Conservation (phyloP, 2,797 vertebrate species). For the Rhyacichthys aspro region DNA sequence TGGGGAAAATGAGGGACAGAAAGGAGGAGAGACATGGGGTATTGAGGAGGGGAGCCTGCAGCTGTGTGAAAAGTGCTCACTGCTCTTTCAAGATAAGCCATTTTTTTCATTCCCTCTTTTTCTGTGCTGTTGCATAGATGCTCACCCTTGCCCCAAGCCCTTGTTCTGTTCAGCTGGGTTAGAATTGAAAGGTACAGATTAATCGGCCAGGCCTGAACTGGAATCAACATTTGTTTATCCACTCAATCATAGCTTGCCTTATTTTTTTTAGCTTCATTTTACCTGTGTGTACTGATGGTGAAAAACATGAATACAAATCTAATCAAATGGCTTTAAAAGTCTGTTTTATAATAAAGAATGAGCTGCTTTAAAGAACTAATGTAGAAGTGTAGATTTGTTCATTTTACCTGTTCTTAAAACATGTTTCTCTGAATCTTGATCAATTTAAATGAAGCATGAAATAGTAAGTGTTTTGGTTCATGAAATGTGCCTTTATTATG, state of each 20-base stretch:
- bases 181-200: conserved; percentile 66
- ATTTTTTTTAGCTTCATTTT: conserved; percentile 13
- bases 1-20: conserved; percentile 54
- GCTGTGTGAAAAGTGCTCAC: conserved; percentile 81
- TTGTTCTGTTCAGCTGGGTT: conserved; percentile 72
- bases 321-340: no score
- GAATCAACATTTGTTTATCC: conserved; percentile 69
- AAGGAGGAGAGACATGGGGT: conserved; percentile 55
- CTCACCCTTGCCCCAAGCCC: conserved; percentile 70
- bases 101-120: conserved; percentile 54
- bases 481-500: no score
- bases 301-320: no score
- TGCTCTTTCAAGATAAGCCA: conserved; percentile 82
- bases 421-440: no score
- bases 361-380: no score
- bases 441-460: no score
- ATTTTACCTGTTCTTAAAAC: no score
- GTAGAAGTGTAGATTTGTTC: no score
- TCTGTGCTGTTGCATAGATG: conserved; percentile 58
- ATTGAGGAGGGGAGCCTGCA: conserved; percentile 67
- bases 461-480: no score
- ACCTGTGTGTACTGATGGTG: not conserved
- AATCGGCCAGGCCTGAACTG: conserved; percentile 64
- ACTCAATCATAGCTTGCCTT: conserved; percentile 21
- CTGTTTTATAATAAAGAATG: no score